Evolutionary conservation across 1,140 invertebrate species (phyloP), one percentile per base, ranked within the genome.

Genomic region (Heterodera schachtii): DNA sequence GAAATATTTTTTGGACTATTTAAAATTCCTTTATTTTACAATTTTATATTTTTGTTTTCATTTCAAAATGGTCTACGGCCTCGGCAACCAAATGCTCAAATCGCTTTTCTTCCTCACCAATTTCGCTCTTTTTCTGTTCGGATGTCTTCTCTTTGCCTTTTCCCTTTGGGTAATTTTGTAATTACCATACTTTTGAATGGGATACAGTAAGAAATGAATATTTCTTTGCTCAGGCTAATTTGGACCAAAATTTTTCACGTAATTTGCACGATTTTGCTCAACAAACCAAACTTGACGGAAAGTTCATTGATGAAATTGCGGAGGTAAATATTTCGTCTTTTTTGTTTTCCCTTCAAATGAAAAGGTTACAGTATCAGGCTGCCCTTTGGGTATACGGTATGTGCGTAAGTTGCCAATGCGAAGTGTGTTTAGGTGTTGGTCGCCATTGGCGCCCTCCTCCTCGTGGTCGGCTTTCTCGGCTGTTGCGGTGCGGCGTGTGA

Each of bases 401-500:
- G 9, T 41, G 69, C n/a, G 3, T 71, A 52, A 52, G 49, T 31
- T 31, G 31, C 49, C 21, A 41, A 16, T 76, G 2, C 3, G 41
- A 67, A 67, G 41, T 41, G 66, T 64, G 0, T 78, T 49, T 70
- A 70, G 82, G 73, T 83, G n/a, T 49, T 89, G 7, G 85, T 85
- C 52, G 88, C 81, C 9, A 85, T 90, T 43, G 89, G 87, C 52
- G 89, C 85, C 49, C 75, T 89, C 13, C 78, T 89, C 13, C 82
- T 90, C 44, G 43, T 89, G 46, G 86, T 89, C 44, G 88, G 88
- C 67, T 89, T 89, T 79, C 82, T 89, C n/a, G 87, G 88, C 75
- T 89, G 88, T 74, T 89, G 88, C 79, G 88, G 88, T 31, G 88
- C 88, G 7, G 84, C 81, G 8, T 90, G 87, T 74, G 87, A 89